Conservation (phyloP, 2,888 invertebrate genomes). For the Trachelus tabidus region DNA sequence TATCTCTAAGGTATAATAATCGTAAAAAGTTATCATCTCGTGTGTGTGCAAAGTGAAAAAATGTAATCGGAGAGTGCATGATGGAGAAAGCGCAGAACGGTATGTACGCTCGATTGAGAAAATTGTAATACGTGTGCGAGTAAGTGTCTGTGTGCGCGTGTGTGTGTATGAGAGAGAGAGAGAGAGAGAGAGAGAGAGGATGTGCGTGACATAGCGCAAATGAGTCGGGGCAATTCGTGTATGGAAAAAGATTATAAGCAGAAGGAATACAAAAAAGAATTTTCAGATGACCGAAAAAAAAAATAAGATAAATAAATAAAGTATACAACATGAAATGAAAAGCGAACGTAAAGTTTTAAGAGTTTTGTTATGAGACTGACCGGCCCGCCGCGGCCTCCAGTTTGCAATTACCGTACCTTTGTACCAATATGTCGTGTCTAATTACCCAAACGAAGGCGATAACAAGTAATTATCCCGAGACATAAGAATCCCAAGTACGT, state of each 20-base stretch:
- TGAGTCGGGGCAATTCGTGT: slow-evolving; percentile 57
- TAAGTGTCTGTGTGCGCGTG: slow-evolving; percentile 27
- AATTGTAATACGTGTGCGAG: not conserved
- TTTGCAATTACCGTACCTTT: slow-evolving; percentile 57
- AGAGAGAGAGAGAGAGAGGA: slow-evolving; percentile 12
- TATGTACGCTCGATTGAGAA: slow-evolving; percentile 18
- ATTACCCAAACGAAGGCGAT: slow-evolving; percentile 23
- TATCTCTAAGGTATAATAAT: slow-evolving; percentile 46
- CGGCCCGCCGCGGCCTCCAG: slow-evolving; percentile 56
- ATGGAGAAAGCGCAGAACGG: slow-evolving; percentile 13
- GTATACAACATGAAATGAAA: slow-evolving; percentile 17
- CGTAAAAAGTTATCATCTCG: slow-evolving; percentile 46
- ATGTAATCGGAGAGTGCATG: not conserved
- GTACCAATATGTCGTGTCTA: slow-evolving; percentile 39
- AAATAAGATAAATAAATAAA: slow-evolving; percentile 17
- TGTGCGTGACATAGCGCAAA: slow-evolving; percentile 25
- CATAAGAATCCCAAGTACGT: slow-evolving; percentile 25
- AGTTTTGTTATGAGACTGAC: slow-evolving; percentile 63
- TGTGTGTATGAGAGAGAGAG: slow-evolving; percentile 16
- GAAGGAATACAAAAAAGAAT: slow-evolving; percentile 11
- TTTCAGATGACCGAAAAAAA: slow-evolving; percentile 9
- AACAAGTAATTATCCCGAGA: slow-evolving; percentile 4
- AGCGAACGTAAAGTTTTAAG: slow-evolving; percentile 34
- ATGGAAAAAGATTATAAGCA: slow-evolving; percentile 8
- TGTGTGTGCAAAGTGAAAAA: slow-evolving; percentile 34